phyloP scores from a whole-genome alignment of 1,140 invertebrate genomes.

The Potamilus streckersoni region DNA sequence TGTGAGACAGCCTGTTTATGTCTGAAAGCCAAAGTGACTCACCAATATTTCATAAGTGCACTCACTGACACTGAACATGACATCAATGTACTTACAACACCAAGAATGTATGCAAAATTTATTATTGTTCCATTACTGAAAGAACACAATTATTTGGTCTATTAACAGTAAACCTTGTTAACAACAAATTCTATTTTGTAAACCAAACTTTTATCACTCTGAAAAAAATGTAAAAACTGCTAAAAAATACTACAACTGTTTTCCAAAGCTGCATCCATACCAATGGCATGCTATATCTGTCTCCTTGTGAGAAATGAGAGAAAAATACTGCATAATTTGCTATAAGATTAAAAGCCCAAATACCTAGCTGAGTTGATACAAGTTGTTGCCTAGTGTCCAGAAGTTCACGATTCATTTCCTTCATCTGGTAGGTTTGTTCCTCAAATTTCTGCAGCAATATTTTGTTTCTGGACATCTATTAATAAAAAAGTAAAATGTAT shows the following conservation, averaged over 20 bases:
- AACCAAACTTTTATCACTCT: background rate
- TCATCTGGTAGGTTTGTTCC: constrained; percentile 58
- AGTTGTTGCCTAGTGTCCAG: constrained; percentile 57
- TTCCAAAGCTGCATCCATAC: background rate
- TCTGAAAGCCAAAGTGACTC: no score
- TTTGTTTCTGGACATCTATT: constrained; percentile 55
- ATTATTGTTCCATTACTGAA: background rate
- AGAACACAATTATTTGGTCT: no score
- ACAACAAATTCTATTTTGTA: background rate
- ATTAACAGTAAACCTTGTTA: background rate
- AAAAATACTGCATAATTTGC: background rate
- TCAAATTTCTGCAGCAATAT: constrained; percentile 56
- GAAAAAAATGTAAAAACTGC: background rate
- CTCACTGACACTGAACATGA: no score
- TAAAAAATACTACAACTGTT: background rate
- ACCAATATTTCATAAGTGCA: no score
- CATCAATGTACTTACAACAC: no score
- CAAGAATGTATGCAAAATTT: background rate
- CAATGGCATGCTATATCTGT: background rate
- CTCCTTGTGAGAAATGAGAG: no score
- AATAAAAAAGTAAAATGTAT: background rate
- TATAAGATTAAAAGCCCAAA: background rate
- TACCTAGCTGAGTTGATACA: constrained; percentile 55
- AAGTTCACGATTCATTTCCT: constrained; percentile 60
- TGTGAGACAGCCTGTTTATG: no score